phyloP scores from a whole-genome alignment of 2,113 vertebrate genomes.

The Holacanthus passer region DNA sequence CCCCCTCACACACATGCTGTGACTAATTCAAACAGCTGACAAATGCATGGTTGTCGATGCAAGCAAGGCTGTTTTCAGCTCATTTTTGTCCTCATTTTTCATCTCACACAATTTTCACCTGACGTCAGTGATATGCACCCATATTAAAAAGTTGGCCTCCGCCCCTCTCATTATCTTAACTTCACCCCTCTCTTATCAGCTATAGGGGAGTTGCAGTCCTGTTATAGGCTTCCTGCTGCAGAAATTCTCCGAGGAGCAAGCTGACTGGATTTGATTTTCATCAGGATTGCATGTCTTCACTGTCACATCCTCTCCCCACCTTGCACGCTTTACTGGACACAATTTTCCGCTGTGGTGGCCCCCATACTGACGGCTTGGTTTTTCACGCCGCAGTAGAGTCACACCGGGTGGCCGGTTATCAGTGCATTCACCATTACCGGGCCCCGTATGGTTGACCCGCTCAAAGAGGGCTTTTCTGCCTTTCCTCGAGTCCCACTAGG shows the following conservation, averaged over 20 bases:
- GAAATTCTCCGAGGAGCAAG: slow-evolving; percentile 44
- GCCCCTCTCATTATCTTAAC: slow-evolving; percentile 52
- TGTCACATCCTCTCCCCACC: slow-evolving; percentile 77
- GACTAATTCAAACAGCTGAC: slow-evolving; percentile 21
- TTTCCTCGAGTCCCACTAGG: slow-evolving; percentile 40
- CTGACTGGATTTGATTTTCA: slow-evolving; percentile 82
- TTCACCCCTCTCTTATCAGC: slow-evolving; percentile 63
- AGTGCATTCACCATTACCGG: slow-evolving; percentile 65
- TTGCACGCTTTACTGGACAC: slow-evolving; percentile 82
- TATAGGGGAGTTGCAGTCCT: slow-evolving; percentile 15
- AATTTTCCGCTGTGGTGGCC: slow-evolving; percentile 81
- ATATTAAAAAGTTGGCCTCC: slow-evolving; percentile 4
- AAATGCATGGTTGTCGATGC: slow-evolving; percentile 20
- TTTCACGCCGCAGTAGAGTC: slow-evolving; percentile 66
- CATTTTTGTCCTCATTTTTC: too few relatives aligned
- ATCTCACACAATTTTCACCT: slow-evolving; percentile 21
- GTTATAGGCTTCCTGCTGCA: slow-evolving; percentile 49
- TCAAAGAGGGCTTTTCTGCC: slow-evolving; percentile 61
- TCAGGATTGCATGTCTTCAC: slow-evolving; percentile 82
- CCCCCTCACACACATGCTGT: background rate
- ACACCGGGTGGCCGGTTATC: slow-evolving; percentile 71
- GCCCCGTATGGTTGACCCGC: slow-evolving; percentile 62
- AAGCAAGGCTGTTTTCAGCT: slow-evolving; percentile 4
- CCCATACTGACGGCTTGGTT: slow-evolving; percentile 72
- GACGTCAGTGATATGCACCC: background rate